Conservation (phyloP, 2,113 vertebrate species). For the Boulengeromyrus knoepffleri region DNA sequence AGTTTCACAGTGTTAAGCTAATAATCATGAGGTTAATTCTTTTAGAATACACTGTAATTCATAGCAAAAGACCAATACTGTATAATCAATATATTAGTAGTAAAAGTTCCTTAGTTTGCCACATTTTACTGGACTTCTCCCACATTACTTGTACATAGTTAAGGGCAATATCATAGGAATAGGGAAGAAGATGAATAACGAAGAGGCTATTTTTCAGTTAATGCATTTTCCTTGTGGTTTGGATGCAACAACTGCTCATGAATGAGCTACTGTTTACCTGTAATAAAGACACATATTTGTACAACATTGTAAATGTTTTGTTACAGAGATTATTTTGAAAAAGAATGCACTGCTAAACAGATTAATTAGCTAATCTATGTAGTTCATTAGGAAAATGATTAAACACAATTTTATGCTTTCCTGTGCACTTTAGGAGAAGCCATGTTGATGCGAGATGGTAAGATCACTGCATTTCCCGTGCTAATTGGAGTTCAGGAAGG, state of each 20-base stretch:
- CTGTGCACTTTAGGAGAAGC: neutral
- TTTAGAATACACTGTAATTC: neutral
- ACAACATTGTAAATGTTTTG: neutral
- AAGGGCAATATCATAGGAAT: neutral
- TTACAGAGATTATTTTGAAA: neutral
- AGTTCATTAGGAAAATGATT: neutral
- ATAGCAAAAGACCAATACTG: neutral
- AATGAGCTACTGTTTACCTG: neutral
- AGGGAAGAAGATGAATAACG: neutral
- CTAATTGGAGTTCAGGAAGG: neutral
- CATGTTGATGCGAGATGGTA: neutral
- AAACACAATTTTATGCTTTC: neutral
- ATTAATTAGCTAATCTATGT: neutral
- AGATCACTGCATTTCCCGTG: neutral
- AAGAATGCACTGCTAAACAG: neutral
- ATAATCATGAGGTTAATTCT: neutral
- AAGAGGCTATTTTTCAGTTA: neutral
- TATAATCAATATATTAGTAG: neutral
- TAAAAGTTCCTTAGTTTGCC: neutral
- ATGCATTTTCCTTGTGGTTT: neutral
- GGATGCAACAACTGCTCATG: neutral
- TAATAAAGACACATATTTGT: neutral
- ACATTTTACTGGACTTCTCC: neutral
- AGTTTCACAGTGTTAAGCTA: neutral
- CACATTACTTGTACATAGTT: neutral